Base-by-base conservation (phyloP, 2,888 invertebrate species). In the Pocota personata region DNA sequence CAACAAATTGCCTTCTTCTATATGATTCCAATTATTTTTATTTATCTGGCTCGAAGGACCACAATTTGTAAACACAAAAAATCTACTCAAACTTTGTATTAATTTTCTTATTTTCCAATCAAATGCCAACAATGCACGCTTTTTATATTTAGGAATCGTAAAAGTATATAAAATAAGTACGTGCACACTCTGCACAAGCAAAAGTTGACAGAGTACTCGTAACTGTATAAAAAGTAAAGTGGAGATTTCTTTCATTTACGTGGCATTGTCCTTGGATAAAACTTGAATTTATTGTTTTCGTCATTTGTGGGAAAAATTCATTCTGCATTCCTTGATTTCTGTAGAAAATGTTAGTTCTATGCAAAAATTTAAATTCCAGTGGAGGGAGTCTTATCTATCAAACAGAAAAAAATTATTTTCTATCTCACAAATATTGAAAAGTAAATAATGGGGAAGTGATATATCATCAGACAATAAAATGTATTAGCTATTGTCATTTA, bases 401-500 rank as follows among this genome's bases (percentile, higher is more conserved):
- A 43, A 16, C 7, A 16, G 7, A 14, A 16, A 3, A 43, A 6
- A 43, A 14, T 5, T 43, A 10, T 10, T 35, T 35, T 10, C 35
- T 2, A 35, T 35, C 35, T 24, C 4, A 35, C 6, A 43, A 14
- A 7, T 6, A 6, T 1, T 43, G 6, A 7, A 14, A 6, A 0
- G 8, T 43, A 43, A 16, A 7, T 50, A 48, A 21, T 21, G 8
- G 48, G 10, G 43, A 62, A 62, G n/a, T 62, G 43, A 30, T 46
- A 62, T n/a, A 19, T 10, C 1, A 24, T 24, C n/a, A 27, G 19
- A 6, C 14, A 16, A 62, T 46, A 32, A 30, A 62, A 62, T 62
- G 43, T 46, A 62, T 62, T 62, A 46, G 62, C 14, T 30, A 30
- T 16, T 62, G 62, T 46, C 46, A n/a, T 46, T 40, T 12, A 12